Evolutionary conservation across 2,113 vertebrate genomes (phyloP).

Genomic region (Alethe diademata): DNA sequence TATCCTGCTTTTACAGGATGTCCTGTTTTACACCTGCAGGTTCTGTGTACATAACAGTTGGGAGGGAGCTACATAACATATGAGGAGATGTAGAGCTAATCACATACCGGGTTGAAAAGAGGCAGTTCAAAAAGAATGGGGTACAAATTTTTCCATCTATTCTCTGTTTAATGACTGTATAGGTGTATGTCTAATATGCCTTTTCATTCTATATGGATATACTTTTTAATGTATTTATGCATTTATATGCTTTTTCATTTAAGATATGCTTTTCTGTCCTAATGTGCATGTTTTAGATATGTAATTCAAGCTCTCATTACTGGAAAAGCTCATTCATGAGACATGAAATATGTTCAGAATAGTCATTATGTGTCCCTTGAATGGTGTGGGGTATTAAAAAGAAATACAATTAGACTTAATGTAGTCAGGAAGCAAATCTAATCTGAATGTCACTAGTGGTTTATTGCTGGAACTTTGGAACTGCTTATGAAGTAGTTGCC

Average conservation of each 20-base stretch:
- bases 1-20: background rate
- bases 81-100: background rate
- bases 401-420: conserved; percentile 49
- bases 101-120: background rate
- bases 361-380: conserved; percentile 39
- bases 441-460: conserved; percentile 39
- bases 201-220: background rate
- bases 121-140: background rate
- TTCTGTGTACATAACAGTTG: background rate
- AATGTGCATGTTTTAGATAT: conserved; percentile 29
- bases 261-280: background rate
- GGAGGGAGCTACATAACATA: background rate
- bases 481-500: conserved; percentile 2
- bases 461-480: conserved; percentile 46
- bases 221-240: background rate
- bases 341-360: background rate
- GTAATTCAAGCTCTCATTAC: conserved; percentile 46
- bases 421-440: conserved; percentile 45
- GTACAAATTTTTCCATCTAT: background rate
- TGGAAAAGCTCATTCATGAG: conserved; percentile 22
- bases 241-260: background rate
- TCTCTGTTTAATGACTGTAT: background rate
- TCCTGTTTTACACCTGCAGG: background rate
- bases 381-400: conserved; percentile 37
- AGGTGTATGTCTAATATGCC: background rate